Evolutionary conservation across 2,888 invertebrate genomes (phyloP).

Genomic region (Pachymerium ferrugineum): DNA sequence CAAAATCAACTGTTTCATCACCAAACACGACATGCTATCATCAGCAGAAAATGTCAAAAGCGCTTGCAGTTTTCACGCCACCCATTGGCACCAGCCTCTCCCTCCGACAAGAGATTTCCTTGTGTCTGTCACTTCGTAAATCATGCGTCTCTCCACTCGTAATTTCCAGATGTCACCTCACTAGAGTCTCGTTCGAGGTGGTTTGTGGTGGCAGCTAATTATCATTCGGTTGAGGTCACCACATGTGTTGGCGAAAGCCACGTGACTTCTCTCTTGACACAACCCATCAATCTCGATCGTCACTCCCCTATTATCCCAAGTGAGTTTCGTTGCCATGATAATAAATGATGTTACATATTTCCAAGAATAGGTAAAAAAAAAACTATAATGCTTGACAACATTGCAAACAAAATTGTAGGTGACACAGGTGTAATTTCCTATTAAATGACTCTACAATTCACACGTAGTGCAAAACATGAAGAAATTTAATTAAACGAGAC

Average conservation of each 20-base stretch:
- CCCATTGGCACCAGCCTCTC: neutral
- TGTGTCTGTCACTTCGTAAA: slow-evolving; percentile 27
- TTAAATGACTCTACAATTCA: neutral
- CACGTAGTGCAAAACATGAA: neutral
- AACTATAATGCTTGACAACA: neutral
- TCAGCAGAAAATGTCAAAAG: slow-evolving; percentile 18
- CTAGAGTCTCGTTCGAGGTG: slow-evolving; percentile 2
- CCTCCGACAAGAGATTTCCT: slow-evolving; percentile 16
- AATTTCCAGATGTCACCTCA: slow-evolving; percentile 27
- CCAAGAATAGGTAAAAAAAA: neutral
- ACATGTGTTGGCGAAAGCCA: slow-evolving; percentile 14
- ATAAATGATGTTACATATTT: neutral
- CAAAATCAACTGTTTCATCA: neutral
- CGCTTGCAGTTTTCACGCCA: too few relatives aligned
- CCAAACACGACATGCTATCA: neutral
- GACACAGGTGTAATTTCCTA: neutral
- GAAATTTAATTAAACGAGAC: slow-evolving; percentile 5
- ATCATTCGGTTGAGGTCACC: slow-evolving; percentile 27
- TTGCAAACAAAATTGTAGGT: neutral
- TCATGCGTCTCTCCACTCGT: slow-evolving; percentile 1
- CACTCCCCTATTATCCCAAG: neutral
- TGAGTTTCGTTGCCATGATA: neutral
- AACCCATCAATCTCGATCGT: slow-evolving; percentile 19
- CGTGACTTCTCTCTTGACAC: slow-evolving; percentile 10
- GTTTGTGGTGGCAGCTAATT: slow-evolving; percentile 27